Evolutionary conservation across 2,888 invertebrate species (phyloP), one percentile per base, ranked within the genome.

Genomic region (Andrena bucephala): DNA sequence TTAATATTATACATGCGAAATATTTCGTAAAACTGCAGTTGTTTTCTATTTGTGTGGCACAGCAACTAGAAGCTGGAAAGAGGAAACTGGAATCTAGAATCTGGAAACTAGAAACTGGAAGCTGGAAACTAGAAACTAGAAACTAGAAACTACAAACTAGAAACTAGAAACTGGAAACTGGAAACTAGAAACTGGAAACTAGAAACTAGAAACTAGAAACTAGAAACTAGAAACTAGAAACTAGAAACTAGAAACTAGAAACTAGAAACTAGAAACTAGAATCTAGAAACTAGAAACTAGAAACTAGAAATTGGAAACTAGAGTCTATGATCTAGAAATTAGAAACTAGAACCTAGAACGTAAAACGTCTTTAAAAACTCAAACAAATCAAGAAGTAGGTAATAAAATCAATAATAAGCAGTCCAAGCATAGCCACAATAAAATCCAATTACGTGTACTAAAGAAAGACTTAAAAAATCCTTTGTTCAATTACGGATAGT

Each of bases 31-130:
- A 57, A 27, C 4, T 24, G 10, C 3, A 57, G 24, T 57, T 57
- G 24, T 24, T 20, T 24, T 57, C 27, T 24, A 57, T 27, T 27
- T 10, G 57, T 3, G 57, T 24, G 24, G 57, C 10, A 57, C 24
- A 27, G 57, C 20, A 20, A 24, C 57, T 27, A 57, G 57, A 57
- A 52, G n/a, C 20, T 52, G 2, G 52, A 52, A 52, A 52, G 20
- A 20, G 52, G 20, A 20, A 20, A 52, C 52, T 52, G n/a, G 52
- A 52, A 52, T 52, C 52, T 52, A 52, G 52, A 52, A 57, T 57
- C 57, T 57, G 4, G 54, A 24, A 27, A 27, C 54, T 57, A 10
- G 54, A 57, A 52, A 52, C 27, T 27, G 10, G 54, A 27, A 20
- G 2, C 52, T 20, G 20, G 20, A 20, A 54, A 20, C 54, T 54